A percentile compares a stretch with the other conserved stretches of the same genome.
phyloP scores from a whole-genome alignment of 2,113 vertebrate genomes.

The Patagioenas fasciata region DNA sequence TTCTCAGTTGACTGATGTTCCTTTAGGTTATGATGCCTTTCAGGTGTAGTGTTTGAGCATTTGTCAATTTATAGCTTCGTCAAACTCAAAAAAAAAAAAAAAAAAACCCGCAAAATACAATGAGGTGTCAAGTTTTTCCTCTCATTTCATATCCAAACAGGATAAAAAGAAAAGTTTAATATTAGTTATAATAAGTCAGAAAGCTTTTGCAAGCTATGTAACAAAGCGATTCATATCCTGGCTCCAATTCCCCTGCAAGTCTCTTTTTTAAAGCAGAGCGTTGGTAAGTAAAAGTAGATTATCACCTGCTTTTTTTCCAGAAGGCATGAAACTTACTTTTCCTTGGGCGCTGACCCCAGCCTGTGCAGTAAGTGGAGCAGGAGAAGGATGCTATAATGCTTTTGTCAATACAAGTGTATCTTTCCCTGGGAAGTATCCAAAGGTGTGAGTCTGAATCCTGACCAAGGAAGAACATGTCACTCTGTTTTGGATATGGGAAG shows the following conservation, averaged over 20 bases:
- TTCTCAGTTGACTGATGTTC: not conserved
- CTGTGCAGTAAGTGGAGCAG: not conserved
- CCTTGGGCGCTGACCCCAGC: not conserved
- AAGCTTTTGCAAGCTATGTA: not conserved
- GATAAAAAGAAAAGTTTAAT: not conserved
- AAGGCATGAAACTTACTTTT: not conserved
- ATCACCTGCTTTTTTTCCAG: not conserved
- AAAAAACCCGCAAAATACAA: not conserved
- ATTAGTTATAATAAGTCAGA: not conserved
- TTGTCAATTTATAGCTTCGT: not conserved
- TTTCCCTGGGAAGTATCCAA: not conserved
- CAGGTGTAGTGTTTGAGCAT: not conserved
- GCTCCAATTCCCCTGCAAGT: not conserved
- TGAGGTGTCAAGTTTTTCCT: not conserved
- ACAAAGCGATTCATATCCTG: not conserved
- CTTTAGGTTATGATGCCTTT: not conserved
- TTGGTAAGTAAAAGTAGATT: not conserved
- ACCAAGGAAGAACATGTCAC: not conserved
- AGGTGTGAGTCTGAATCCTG: not conserved
- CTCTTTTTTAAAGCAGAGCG: not conserved
- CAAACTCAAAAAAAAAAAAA: not conserved
- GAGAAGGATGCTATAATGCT: not conserved
- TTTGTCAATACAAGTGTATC: not conserved
- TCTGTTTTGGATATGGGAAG: not conserved
- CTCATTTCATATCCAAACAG: not conserved